A percentile compares a stretch with the other conserved stretches of the same genome.
Evolutionary conservation across 2,113 vertebrate species (phyloP).

Genomic region (Daboia siamensis): DNA sequence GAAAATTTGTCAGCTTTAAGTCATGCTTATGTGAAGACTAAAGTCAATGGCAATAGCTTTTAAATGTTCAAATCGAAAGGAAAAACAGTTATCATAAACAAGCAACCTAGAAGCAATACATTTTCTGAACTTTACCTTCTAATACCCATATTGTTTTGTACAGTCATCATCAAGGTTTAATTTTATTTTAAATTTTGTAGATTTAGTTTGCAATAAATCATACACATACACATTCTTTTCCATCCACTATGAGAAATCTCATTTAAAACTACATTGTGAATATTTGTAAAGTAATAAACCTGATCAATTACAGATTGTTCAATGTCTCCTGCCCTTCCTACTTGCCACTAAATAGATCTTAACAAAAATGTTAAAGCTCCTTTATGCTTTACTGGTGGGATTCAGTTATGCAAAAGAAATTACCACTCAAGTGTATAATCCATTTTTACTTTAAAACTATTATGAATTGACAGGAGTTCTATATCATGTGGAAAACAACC

Average conservation of each 20-base stretch:
- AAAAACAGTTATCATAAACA: background rate
- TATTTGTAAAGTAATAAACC: conserved; percentile 13
- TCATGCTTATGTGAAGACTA: background rate
- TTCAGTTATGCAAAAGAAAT: conserved; percentile 27
- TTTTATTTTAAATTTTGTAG: conserved; percentile 4
- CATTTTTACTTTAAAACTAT: conserved; percentile 18
- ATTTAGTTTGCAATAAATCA: conserved; percentile 33
- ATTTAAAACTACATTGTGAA: background rate
- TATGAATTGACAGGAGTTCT: conserved; percentile 35
- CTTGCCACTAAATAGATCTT: background rate
- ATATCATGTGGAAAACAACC: conserved; percentile 34
- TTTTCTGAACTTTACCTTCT: background rate
- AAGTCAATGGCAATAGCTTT: background rate
- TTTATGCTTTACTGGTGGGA: conserved; percentile 1
- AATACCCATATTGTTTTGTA: background rate
- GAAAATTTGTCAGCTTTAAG: conserved; percentile 26
- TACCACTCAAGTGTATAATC: background rate
- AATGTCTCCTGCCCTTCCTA: background rate
- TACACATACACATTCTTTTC: background rate
- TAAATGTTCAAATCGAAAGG: background rate
- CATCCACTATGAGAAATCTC: conserved; percentile 15
- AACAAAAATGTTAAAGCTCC: background rate
- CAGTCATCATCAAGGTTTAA: background rate
- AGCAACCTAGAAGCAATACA: background rate
- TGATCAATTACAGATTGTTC: background rate